Conservation (phyloP, 1,140 invertebrate species). For the Heliothis virescens region DNA sequence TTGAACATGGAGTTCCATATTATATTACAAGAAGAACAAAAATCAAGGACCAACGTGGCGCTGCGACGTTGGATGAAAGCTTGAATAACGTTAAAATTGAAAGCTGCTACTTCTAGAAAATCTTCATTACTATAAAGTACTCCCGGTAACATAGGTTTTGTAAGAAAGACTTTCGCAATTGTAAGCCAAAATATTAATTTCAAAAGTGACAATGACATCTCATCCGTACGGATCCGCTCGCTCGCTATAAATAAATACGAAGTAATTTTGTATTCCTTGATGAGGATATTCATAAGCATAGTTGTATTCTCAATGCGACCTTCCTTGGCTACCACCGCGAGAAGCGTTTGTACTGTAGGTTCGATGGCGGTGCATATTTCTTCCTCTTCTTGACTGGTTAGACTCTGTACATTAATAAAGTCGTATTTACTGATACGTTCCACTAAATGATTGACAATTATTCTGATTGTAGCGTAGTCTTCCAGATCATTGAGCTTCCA, state of each 20-base stretch:
- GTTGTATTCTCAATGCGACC: constrained; percentile 60
- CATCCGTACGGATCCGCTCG: constrained; percentile 68
- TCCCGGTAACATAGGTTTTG: constrained; percentile 61
- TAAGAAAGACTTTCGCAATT: constrained; percentile 67
- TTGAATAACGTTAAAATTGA: constrained; percentile 75
- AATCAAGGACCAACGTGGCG: constrained; percentile 66
- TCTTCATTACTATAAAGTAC: constrained; percentile 66
- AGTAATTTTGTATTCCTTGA: constrained; percentile 64
- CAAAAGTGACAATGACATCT: constrained; percentile 57
- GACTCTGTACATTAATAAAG: constrained; percentile 61
- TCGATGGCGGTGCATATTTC: constrained; percentile 66
- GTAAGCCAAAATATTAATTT: constrained; percentile 70
- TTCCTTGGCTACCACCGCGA: constrained; percentile 63
- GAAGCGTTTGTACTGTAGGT: constrained; percentile 72
- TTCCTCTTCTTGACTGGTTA: constrained; percentile 73
- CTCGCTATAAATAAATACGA: constrained; percentile 63
- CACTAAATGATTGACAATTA: constrained; percentile 64
- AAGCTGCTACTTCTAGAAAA: constrained; percentile 68
- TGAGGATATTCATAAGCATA: constrained; percentile 60
- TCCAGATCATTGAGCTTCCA: constrained; percentile 74
- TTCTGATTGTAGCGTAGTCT: constrained; percentile 64
- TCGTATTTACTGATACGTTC: constrained; percentile 66
- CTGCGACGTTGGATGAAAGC: constrained; percentile 63
- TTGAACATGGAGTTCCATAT: constrained; percentile 70
- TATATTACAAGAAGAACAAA: constrained; percentile 68